phyloP scores from a whole-genome alignment of 2,888 invertebrate genomes.

The Epistrophe grossulariae region DNA sequence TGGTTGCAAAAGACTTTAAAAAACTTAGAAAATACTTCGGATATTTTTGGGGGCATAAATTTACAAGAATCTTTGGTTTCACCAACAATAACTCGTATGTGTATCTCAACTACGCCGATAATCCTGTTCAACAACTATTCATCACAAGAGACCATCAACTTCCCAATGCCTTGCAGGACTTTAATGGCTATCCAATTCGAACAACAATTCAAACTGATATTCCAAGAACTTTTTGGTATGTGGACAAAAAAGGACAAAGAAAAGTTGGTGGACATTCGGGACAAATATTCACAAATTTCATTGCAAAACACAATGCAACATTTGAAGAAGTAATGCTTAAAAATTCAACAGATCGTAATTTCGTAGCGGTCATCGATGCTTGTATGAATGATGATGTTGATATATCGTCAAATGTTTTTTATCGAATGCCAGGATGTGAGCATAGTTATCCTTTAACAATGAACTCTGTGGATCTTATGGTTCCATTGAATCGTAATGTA shows the following conservation, averaged over 20 bases:
- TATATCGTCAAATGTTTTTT: conserved; percentile 18
- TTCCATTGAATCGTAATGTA: conserved; percentile 12
- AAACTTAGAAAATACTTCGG: conserved; percentile 2
- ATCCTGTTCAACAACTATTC: background rate
- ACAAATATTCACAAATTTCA: conserved; percentile 15
- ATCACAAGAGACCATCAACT: background rate
- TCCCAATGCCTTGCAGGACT: conserved; percentile 25
- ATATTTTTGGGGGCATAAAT: conserved; percentile 10
- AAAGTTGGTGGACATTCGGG: conserved; percentile 27
- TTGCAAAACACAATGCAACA: conserved; percentile 45
- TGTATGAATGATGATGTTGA: conserved; percentile 4
- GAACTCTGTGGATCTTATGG: background rate
- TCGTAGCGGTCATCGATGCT: background rate
- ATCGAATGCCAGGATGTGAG: background rate
- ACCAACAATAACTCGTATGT: background rate
- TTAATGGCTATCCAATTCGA: conserved; percentile 49
- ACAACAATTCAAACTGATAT: conserved; percentile 31
- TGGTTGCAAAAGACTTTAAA: background rate
- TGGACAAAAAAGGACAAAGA: background rate
- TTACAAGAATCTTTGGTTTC: conserved; percentile 45
- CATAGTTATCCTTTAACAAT: conserved; percentile 29
- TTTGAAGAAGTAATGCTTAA: conserved; percentile 23
- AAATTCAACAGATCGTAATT: background rate
- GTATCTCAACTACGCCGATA: conserved; percentile 32
- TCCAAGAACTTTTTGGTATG: conserved; percentile 38